Evolutionary conservation across 2,113 vertebrate genomes (phyloP).

Genomic region (Daubentonia madagascariensis): DNA sequence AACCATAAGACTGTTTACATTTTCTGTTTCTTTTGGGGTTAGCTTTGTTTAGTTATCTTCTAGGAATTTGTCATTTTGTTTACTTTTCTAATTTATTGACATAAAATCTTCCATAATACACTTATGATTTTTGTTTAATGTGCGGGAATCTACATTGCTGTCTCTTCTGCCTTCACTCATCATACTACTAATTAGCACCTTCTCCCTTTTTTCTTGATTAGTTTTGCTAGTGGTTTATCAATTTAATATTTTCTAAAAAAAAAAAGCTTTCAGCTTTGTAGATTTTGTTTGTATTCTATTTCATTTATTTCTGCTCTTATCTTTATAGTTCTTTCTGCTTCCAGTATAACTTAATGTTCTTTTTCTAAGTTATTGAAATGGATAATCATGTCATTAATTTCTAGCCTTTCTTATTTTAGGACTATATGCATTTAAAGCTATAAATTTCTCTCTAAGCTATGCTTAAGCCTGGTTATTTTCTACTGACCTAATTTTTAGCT

Average conservation of each 20-base stretch:
- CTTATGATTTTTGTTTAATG: background rate
- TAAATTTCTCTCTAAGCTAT: background rate
- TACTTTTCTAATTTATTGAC: background rate
- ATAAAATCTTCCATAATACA: background rate
- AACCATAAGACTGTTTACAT: background rate
- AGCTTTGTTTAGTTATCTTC: background rate
- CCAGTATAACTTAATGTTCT: background rate
- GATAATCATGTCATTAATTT: conserved; percentile 34
- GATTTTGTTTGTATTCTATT: background rate
- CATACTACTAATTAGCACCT: background rate
- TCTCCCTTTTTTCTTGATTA: background rate
- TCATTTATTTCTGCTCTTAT: background rate
- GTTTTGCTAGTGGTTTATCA: background rate
- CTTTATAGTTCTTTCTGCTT: background rate
- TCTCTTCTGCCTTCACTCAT: background rate
- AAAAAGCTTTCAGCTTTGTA: background rate
- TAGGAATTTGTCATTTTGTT: background rate
- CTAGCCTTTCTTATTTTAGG: conserved; percentile 22
- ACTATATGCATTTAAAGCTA: background rate
- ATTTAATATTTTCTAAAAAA: background rate
- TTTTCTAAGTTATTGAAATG: background rate
- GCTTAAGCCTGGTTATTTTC: conserved; percentile 31
- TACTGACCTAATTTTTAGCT: conserved; percentile 43
- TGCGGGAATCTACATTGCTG: background rate
- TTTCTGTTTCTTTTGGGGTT: background rate